These are phyloP conservation scores for Himalopsyche phryganea DNA, from an alignment of 1,140 invertebrate genomes.

Conservation along the genomic window DNA sequence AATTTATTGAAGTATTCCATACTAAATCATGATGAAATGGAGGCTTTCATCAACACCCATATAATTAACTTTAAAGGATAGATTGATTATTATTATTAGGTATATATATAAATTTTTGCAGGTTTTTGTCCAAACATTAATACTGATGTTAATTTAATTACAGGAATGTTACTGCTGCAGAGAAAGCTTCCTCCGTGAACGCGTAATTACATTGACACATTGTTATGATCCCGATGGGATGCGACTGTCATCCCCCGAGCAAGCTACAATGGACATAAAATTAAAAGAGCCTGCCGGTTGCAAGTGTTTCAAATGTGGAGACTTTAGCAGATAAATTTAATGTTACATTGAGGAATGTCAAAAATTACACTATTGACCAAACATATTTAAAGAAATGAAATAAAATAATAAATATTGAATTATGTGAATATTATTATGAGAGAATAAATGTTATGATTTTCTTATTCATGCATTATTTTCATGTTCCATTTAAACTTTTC, in stretches of 20 bases:
- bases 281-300: constrained; percentile 83
- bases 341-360: background rate
- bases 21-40: no score
- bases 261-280: constrained; percentile 73
- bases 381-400: background rate
- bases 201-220: constrained; percentile 74
- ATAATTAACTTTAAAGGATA: no score
- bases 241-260: constrained; percentile 60
- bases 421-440: background rate
- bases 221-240: constrained; percentile 85
- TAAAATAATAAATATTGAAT: background rate
- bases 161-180: constrained; percentile 90
- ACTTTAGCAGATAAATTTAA: constrained; percentile 59
- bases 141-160: no score
- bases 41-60: no score
- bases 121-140: no score
- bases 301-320: constrained; percentile 84
- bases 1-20: no score
- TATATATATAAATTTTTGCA: no score
- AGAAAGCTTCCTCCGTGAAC: constrained; percentile 77
- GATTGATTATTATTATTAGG: no score
- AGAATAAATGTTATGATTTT: no score
- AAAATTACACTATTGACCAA: no score
- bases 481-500: no score
- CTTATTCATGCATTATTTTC: no score